Conservation (phyloP, 2,113 vertebrate genomes). For the Gnathonemus longibarbis region DNA sequence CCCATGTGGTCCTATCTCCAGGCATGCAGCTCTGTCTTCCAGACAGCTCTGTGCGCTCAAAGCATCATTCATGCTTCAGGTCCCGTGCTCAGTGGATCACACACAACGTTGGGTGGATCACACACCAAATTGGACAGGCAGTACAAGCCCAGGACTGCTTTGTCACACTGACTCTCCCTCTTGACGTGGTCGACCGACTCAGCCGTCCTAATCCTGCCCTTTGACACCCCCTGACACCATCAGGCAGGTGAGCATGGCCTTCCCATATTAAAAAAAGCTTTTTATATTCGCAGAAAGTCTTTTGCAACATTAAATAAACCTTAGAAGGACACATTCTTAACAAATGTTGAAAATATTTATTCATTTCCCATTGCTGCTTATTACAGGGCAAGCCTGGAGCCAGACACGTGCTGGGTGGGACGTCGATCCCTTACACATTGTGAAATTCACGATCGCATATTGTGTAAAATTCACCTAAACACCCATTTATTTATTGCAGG, state of each 20-base stretch:
- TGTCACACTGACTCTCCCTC: not conserved
- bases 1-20: not conserved
- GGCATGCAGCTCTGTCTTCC: not conserved
- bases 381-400: not conserved
- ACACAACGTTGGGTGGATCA: not conserved
- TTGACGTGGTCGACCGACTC: not conserved
- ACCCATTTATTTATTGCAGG: not conserved
- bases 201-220: not conserved
- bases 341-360: not conserved
- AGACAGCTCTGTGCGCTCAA: not conserved
- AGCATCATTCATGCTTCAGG: not conserved
- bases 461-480: not conserved
- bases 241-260: not conserved
- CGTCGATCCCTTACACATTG: not conserved
- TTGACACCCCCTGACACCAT: not conserved
- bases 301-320: not conserved
- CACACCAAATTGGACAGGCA: not conserved
- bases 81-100: not conserved
- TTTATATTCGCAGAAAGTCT: not conserved
- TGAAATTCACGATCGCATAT: not conserved
- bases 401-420: not conserved
- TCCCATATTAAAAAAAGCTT: not conserved
- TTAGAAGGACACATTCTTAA: not conserved
- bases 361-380: not conserved
- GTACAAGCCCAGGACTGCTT: not conserved